Percentiles rank a stretch among this genome's conserved stretches.
Conservation (phyloP, 2,113 vertebrate genomes). For the Hyperopisus bebe region DNA sequence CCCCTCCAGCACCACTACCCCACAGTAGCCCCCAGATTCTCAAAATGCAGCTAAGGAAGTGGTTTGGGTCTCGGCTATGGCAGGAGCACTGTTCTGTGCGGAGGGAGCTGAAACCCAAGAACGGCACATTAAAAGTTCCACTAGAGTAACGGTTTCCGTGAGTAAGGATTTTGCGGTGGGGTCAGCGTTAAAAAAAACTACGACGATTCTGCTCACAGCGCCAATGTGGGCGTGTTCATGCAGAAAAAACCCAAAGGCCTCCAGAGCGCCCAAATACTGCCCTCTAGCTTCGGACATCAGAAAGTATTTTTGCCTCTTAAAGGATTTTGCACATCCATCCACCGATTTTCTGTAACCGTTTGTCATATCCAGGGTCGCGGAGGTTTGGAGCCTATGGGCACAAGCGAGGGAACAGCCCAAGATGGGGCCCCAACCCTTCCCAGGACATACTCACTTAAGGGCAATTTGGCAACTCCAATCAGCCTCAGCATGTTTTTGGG, state of each 20-base stretch:
- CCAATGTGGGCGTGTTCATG: conserved; percentile 10
- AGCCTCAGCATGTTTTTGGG: too few species aligned
- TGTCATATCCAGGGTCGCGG: too few species aligned
- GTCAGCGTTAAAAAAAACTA: conserved; percentile 16
- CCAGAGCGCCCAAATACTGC: conserved; percentile 26
- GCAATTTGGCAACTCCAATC: too few species aligned
- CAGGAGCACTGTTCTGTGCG: conserved; percentile 41
- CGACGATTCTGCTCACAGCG: conserved; percentile 8
- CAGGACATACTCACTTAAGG: too few species aligned
- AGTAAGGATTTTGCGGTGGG: conserved; percentile 46
- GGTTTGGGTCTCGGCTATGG: conserved; percentile 58
- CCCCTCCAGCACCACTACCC: neutral
- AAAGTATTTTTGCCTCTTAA: neutral
- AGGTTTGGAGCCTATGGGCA: too few species aligned
- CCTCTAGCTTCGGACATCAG: conserved; percentile 26
- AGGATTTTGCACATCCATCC: neutral
- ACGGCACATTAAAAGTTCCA: conserved; percentile 63
- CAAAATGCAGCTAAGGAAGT: conserved; percentile 47
- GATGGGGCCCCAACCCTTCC: too few species aligned
- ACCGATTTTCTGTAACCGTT: too few species aligned
- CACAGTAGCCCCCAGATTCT: conserved; percentile 7
- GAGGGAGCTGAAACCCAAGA: conserved; percentile 55
- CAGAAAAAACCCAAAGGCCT: neutral
- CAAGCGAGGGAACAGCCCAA: too few species aligned
- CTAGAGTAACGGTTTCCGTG: conserved; percentile 57